Base-by-base conservation (phyloP, 1,140 invertebrate genomes). In the Drosophila neocordata region DNA sequence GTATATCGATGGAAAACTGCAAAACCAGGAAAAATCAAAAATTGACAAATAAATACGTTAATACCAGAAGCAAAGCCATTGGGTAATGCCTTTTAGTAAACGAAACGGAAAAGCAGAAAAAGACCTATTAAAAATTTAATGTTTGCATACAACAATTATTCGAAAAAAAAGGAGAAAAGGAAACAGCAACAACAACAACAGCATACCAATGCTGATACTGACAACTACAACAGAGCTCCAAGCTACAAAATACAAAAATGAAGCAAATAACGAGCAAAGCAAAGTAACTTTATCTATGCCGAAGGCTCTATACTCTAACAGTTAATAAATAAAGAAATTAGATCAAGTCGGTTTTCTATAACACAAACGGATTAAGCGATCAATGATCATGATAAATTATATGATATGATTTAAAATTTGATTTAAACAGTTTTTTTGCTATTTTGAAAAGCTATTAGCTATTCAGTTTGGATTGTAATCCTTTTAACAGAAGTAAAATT, bases 61-160 rank as follows among this genome's bases (percentile, higher is more conserved):
- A 56, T 55, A 31, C 53, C 41, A 41, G 41, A 12, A 48, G 41
- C 20, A 61, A 31, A 68, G 24, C 51, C 53, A 41, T 35, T 53
- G 35, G 71, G 71, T 48, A 37, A 48, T 55, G 62, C 41, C 18
- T 48, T 48, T 48, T 48, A 48, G 41, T 48, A 15, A 55, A 15
- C 52, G 13, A 55, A 59, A 35, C 20, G 15, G 11, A 31, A 35
- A 38, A 63, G 65, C 61, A 67, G 62, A 80, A 77, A 65, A 77
- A 78, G 58, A 72, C 66, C 70, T 72, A 78, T 85, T 87, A 79
- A 87, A 78, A 85, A 79, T 85, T 75, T 82, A 81, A 87, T 85
- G 82, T 85, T 85, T 82, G 82, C 78, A 78, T 75, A 73, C 82
- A 87, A 87, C 74, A 81, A 85, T 87, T 87, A 82, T 75, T 66